A percentile compares a stretch with the other conserved stretches of the same genome.
Conservation (phyloP, 2,797 vertebrate genomes). For the Eospalax fontanierii region DNA sequence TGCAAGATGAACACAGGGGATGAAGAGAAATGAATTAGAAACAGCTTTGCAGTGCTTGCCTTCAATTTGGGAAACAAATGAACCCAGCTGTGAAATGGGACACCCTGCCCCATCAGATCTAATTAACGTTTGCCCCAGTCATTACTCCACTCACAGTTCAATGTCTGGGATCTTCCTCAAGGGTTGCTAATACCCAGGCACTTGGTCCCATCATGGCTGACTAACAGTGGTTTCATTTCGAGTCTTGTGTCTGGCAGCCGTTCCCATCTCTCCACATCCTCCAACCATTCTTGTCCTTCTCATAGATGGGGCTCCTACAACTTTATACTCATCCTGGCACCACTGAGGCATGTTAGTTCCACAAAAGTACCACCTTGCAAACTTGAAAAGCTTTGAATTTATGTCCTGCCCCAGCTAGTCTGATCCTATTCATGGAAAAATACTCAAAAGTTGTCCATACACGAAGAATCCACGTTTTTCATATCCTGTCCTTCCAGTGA, state of each 20-base stretch:
- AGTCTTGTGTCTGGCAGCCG: neutral
- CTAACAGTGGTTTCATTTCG: too few species aligned
- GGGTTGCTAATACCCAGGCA: neutral
- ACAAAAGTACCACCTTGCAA: neutral
- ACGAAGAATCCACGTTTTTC: neutral
- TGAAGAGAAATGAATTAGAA: conserved; percentile 5
- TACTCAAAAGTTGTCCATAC: neutral
- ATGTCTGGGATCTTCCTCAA: neutral
- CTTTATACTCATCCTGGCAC: neutral
- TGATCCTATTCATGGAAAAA: neutral
- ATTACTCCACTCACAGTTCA: neutral
- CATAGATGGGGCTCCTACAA: neutral
- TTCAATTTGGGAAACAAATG: conserved; percentile 19
- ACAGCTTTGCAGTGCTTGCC: neutral
- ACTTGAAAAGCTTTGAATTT: neutral
- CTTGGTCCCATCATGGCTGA: neutral
- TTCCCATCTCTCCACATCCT: neutral
- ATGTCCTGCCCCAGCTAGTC: neutral
- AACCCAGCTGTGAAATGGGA: conserved; percentile 21
- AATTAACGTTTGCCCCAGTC: neutral
- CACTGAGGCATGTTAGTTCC: neutral
- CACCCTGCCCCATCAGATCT: neutral
- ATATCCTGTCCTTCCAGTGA: neutral
- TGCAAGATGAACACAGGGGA: neutral
- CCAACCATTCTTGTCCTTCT: neutral